Evolutionary conservation across 1,140 invertebrate species (phyloP), one percentile per base, ranked within the genome.

Genomic region (Palaemon carinicauda): DNA sequence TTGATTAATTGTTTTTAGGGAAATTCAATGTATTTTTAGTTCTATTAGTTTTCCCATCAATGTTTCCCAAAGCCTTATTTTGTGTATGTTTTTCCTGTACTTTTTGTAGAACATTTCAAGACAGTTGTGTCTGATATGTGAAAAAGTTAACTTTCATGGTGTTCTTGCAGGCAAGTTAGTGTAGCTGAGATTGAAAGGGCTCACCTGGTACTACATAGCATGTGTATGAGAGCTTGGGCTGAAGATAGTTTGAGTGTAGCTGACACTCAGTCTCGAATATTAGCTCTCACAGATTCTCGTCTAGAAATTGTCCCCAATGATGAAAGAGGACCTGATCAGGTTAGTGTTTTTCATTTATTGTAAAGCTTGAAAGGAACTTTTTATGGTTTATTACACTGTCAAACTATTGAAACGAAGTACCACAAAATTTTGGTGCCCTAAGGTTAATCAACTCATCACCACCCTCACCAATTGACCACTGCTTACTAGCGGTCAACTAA

Each of bases 181-280:
- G 71, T 93, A 1, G 90, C 91, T 3, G 93, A 94, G 80, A 89
- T 94, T 74, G 94, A 95, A 90, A 91, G 94, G n/a, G 92, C 93
- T 12, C 90, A 93, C 74, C 91, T 90, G 73, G 91, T 94, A 3
- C 90, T 95, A 7, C 93, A 94, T 87, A 91, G 92, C 77, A 91
- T 92, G 51, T 91, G 92, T 56, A 89, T 92, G 1, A 91, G 92
- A 74, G 91, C 84, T 17, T 90, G 90, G 83, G 90, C 90, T 21
- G 91, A 92, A 87, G 90, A 92, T 60, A 89, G 79, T 86, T 90
- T 82, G 84, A 88, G 88, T 80, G 90, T 90, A 53, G 85, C 88
- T 9, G 88, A 90, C 74, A 89, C 89, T 14, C 89, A 90, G 88
- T 89, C 89, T 14, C 79, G 89, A 27, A 90, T 90, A 53, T 79